Evolutionary conservation across 2,113 vertebrate genomes (phyloP), one percentile per base, ranked within the genome.

Genomic region (Sminthopsis crassicaudata): DNA sequence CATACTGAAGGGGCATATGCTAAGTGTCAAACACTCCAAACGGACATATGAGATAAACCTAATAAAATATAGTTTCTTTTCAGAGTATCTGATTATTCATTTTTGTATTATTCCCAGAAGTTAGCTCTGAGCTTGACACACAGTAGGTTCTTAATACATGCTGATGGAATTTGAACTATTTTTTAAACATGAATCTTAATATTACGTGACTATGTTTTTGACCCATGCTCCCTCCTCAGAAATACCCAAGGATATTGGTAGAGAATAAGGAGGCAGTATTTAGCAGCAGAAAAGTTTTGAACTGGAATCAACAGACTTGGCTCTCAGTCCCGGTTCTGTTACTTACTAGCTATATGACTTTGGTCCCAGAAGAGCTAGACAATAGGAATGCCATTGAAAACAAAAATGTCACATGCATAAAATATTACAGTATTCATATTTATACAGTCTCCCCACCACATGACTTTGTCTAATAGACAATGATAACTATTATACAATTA

Each of bases 301-400:
- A 84, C 36, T 84, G n/a, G 14, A 84, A 42, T 84, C 36, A 84
- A 42, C 16, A 84, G n/a, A 84, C 16, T 42, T 84, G 67, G 1
- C 4, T 42, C 67, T 84, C 36, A 19, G n/a, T 84, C 7, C 14
- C 36, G 42, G 67, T 42, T 42, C 67, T 84, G 67, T 84, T 19
- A 84, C 14, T 84, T 84, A n/a, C 16, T 84, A 42, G 16, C 14
- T 84, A 36, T 36, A 16, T 19, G 30, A n/a, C 60, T 76, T 84
- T n/a, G n/a, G n/a, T 42, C n/a, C 91, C 95, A 67, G 94, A 95
- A 96, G n/a, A n/a, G 19, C 91, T 93, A 94, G 46, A 46, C 54
- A 96, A 94, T 95, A 97, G 96, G 96, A 96, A 96, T 96, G 89
- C 55, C 96, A 92, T n/a, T 95, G 93, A 95, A 96, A 95, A 88